Evolutionary conservation across 2,113 vertebrate species (phyloP).

Genomic region (Sylvia atricapilla): DNA sequence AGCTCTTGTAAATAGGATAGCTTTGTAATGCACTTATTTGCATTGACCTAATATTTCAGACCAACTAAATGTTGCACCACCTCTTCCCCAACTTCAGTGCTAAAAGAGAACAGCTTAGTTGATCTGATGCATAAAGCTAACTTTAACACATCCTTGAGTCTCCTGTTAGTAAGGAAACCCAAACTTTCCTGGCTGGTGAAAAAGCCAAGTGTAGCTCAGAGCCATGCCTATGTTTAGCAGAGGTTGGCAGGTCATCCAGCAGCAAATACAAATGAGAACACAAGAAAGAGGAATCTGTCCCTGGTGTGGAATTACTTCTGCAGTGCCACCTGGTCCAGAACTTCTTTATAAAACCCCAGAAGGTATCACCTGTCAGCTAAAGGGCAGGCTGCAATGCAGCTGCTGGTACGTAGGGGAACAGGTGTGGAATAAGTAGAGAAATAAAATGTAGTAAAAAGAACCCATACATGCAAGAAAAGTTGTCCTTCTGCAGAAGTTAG

Average conservation of each 20-base stretch:
- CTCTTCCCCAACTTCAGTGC: background rate
- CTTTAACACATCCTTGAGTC: background rate
- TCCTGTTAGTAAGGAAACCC: background rate
- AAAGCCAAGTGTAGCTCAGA: accelerated
- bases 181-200: background rate
- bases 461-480: background rate
- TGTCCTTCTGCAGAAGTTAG: background rate
- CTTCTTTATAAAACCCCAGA: background rate
- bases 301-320: background rate
- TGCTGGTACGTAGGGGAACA: background rate
- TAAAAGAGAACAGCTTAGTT: background rate
- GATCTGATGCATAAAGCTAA: background rate
- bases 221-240: background rate
- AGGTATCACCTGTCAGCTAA: background rate
- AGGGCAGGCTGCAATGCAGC: background rate
- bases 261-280: background rate
- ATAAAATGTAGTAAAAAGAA: background rate
- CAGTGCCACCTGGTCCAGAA: background rate
- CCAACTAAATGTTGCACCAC: background rate
- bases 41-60: background rate
- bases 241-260: background rate
- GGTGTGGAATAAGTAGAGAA: background rate
- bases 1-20: background rate
- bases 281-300: background rate
- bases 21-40: background rate